These are phyloP conservation scores for Drosophila falleni DNA, from an alignment of 2,888 invertebrate genomes.

Conservation along the genomic window DNA sequence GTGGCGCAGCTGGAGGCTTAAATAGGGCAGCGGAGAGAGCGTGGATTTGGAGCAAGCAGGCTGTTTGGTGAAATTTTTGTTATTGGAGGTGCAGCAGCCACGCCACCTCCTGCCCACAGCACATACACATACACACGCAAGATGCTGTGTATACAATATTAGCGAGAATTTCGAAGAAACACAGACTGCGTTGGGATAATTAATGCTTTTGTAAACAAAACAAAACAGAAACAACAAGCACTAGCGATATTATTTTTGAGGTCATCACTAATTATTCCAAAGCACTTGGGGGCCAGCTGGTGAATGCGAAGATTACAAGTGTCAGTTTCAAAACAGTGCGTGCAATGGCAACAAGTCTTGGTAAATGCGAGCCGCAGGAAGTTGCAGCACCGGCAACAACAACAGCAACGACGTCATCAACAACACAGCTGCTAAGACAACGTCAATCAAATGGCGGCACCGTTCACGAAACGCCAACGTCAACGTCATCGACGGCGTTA, in stretches of 20 bases:
- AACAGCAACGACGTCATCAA: conserved; percentile 14
- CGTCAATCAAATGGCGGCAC: conserved; percentile 53
- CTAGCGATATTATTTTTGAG: conserved; percentile 47
- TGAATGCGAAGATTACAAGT: conserved; percentile 50
- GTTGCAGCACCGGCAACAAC: conserved; percentile 24
- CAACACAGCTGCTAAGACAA: conserved; percentile 42
- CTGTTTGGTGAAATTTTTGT: conserved; percentile 66
- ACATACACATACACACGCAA: conserved; percentile 22
- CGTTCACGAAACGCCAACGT: conserved; percentile 29
- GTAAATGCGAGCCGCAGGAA: conserved; percentile 44
- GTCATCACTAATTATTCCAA: conserved; percentile 41
- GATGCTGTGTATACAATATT: conserved; percentile 81
- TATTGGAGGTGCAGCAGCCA: conserved; percentile 48
- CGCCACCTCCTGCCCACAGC: conserved; percentile 37
- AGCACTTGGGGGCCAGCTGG: conserved; percentile 34
- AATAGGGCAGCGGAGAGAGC: conserved; percentile 39
- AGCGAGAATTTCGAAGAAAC: conserved; percentile 56
- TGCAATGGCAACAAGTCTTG: conserved; percentile 72
- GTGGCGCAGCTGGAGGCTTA: conserved; percentile 56
- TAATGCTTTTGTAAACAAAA: conserved; percentile 76
- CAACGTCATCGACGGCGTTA: conserved; percentile 1
- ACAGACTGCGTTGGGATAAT: conserved; percentile 45
- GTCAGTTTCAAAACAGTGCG: conserved; percentile 43
- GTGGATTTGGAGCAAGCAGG: conserved; percentile 58
- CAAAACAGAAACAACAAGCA: conserved; percentile 30